Base-by-base conservation (phyloP, 2,888 invertebrate species). In the Lasius fuliginosus region DNA sequence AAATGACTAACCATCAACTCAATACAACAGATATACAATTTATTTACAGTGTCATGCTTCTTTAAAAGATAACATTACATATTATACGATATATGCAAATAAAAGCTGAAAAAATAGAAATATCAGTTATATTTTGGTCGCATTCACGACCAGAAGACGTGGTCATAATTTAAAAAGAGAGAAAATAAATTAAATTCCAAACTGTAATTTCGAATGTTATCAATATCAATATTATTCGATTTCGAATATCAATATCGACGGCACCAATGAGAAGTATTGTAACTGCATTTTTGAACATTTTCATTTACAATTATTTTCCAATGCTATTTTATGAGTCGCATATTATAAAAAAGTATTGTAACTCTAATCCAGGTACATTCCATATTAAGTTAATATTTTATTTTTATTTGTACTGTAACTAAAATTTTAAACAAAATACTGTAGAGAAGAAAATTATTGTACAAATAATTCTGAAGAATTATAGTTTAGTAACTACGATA, bases 11-110 rank as follows among this genome's bases (percentile, higher is more conserved):
- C 4, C 12, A 27, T 30, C n/a, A 33, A 60, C 3, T 85, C 81
- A 85, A 82, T 90, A 90, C 83, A 92, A 92, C 92, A 92, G 92
- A 91, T 92, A 92, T 93, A 93, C 91, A 92, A 90, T 93, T 92
- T 93, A 93, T 93, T 93, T 93, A 93, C 93, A 93, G 76, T 89
- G 88, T 89, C 91, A 90, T 91, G 86, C 85, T 88, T 64, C 82
- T 87, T 85, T 85, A 87, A 56, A 71, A 79, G 76, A 82, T 87
- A 90, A 87, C 79, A 88, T 73, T 79, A 64, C 85, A 85, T 77
- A 36, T 56, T 84, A 79, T 18, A 49, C 33, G 74, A n/a, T 62
- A 56, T 65, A 58, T 23, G 23, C 12, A 76, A 75, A 33, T 74
- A 30, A 18, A 60, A 62, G 33, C 6, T 40, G 40, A 69, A 64